A percentile compares a stretch with the other conserved stretches of the same genome.
Evolutionary conservation across 2,113 vertebrate genomes (phyloP).

Genomic region (Dissostichus mawsoni): DNA sequence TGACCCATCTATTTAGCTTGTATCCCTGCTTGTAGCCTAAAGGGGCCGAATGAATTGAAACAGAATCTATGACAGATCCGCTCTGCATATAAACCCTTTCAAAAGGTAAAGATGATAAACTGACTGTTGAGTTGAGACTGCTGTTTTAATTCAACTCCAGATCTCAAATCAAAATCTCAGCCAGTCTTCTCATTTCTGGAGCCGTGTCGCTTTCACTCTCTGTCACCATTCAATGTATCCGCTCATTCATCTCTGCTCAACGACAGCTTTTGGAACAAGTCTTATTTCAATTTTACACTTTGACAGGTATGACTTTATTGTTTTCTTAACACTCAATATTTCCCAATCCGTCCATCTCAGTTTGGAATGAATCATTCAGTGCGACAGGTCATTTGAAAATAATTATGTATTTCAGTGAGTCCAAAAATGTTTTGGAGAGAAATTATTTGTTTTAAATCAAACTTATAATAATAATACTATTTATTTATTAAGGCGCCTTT

Average conservation of each 20-base stretch:
- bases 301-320: slow-evolving; percentile 22
- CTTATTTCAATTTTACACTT: slow-evolving; percentile 8
- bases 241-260: slow-evolving; percentile 3
- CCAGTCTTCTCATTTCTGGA: not conserved
- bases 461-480: not conserved
- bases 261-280: not conserved
- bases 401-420: not conserved
- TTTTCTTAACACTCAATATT: slow-evolving; percentile 11
- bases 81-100: not conserved
- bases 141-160: slow-evolving; percentile 1
- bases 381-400: no score
- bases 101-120: not conserved
- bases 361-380: not conserved
- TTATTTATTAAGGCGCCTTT: no score
- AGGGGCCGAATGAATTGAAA: not conserved
- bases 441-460: not conserved
- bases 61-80: not conserved
- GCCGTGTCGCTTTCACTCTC: not conserved
- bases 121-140: no score
- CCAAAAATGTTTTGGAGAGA: not conserved
- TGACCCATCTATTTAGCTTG: not conserved
- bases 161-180: slow-evolving; percentile 9
- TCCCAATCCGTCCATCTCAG: slow-evolving; percentile 2
- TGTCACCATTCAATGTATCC: not conserved
- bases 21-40: not conserved